Evolutionary conservation across 2,113 vertebrate genomes (phyloP).

Genomic region (Proterorhinus semilunaris): DNA sequence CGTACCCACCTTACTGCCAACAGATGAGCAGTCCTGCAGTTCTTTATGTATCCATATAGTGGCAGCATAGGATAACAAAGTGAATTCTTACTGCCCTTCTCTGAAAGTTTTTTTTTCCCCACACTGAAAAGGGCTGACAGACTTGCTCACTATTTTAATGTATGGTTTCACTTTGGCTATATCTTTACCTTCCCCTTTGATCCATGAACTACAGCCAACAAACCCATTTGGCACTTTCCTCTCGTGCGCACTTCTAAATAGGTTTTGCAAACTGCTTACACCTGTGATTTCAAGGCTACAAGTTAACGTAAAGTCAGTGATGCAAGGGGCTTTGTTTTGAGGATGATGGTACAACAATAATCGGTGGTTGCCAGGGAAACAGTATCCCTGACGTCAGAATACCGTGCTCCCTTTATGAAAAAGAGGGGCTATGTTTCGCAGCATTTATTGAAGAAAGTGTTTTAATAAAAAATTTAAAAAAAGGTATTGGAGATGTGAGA

Average conservation of each 20-base stretch:
- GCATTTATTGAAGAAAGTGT: slow-evolving; percentile 65
- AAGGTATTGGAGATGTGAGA: slow-evolving; percentile 36
- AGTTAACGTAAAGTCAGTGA: slow-evolving; percentile 44
- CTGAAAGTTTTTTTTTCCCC: too few species aligned
- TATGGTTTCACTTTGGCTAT: not conserved
- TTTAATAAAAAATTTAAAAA: slow-evolving; percentile 50
- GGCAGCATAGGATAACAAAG: slow-evolving; percentile 26
- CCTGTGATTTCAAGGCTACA: slow-evolving; percentile 6
- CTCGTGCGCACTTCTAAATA: slow-evolving; percentile 22
- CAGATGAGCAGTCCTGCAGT: slow-evolving; percentile 13
- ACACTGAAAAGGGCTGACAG: not conserved
- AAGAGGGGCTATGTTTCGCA: slow-evolving; percentile 65
- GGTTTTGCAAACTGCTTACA: slow-evolving; percentile 35
- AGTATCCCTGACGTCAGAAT: slow-evolving; percentile 55
- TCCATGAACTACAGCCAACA: slow-evolving; percentile 13
- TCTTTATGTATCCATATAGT: slow-evolving; percentile 38
- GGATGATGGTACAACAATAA: slow-evolving; percentile 40
- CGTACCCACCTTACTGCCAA: too few species aligned
- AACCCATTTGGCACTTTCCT: slow-evolving; percentile 16
- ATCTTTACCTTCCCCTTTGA: not conserved
- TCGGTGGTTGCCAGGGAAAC: slow-evolving; percentile 73
- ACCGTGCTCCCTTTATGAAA: slow-evolving; percentile 20
- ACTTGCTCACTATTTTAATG: not conserved
- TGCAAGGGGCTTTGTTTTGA: slow-evolving; percentile 30
- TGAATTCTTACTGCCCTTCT: not conserved